phyloP scores from a whole-genome alignment of 2,888 invertebrate genomes.

The Lissocephala sabroskyi region DNA sequence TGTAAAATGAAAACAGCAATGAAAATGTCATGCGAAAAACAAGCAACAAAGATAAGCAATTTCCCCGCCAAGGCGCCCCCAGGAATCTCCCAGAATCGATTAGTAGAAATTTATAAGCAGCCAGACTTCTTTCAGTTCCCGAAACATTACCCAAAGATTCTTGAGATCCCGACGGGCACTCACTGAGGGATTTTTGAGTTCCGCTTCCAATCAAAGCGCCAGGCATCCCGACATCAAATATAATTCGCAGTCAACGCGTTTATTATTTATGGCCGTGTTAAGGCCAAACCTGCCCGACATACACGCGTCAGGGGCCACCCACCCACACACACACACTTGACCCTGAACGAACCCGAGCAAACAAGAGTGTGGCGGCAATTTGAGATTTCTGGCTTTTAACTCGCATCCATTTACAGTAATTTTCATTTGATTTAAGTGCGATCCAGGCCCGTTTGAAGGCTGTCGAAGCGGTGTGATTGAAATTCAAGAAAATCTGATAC shows the following conservation, averaged over 20 bases:
- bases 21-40: constrained; percentile 51
- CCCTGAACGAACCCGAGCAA: not conserved
- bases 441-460: no score
- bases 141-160: no score
- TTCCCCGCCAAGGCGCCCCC: constrained; percentile 40
- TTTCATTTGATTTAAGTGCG: constrained; percentile 36
- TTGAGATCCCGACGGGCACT: no score
- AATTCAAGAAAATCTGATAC: no score
- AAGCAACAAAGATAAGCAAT: constrained; percentile 53
- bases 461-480: no score
- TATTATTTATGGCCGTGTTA: constrained; percentile 51
- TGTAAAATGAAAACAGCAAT: constrained; percentile 62
- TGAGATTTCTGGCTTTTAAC: constrained; percentile 63
- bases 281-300: constrained; percentile 51
- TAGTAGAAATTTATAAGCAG: not conserved
- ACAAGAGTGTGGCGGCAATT: constrained; percentile 38
- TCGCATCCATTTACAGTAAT: constrained; percentile 64
- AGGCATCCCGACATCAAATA: constrained; percentile 31
- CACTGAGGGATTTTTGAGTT: no score
- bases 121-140: not conserved
- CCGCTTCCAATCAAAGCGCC: constrained; percentile 27
- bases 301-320: constrained; percentile 55
- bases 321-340: constrained; percentile 17
- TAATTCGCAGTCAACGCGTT: constrained; percentile 58
- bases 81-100: no score